phyloP scores from a whole-genome alignment of 1,140 invertebrate genomes.

The Cydia splendana region DNA sequence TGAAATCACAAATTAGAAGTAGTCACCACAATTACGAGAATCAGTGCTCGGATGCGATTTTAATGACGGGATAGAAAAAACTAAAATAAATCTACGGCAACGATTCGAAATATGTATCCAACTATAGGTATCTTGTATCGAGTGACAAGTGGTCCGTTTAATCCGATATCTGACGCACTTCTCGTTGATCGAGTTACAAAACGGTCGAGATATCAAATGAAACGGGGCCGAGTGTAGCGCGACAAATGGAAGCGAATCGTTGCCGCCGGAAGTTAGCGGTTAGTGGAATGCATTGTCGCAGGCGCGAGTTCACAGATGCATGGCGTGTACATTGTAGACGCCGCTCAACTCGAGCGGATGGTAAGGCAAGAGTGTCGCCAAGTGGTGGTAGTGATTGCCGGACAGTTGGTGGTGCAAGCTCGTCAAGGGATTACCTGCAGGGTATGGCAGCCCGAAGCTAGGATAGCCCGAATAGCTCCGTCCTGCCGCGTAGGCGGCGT shows the following conservation, averaged over 20 bases:
- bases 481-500: constrained; percentile 95
- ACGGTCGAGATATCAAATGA: constrained; percentile 12
- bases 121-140: background rate
- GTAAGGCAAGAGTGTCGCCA: constrained; percentile 82
- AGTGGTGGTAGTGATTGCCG: constrained; percentile 84
- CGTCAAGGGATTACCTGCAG: constrained; percentile 94
- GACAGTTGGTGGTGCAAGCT: constrained; percentile 84
- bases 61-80: constrained; percentile 36
- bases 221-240: background rate
- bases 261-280: constrained; percentile 67
- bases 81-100: constrained; percentile 21
- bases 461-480: constrained; percentile 97
- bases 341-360: constrained; percentile 83
- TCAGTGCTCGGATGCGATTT: constrained; percentile 52
- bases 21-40: constrained; percentile 63
- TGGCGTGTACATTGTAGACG: constrained; percentile 87
- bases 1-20: constrained; percentile 64
- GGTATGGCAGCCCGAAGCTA: constrained; percentile 97
- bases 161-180: constrained; percentile 9
- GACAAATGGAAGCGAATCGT: constrained; percentile 53
- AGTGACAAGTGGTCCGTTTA: background rate
- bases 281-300: constrained; percentile 77
- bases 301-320: constrained; percentile 88
- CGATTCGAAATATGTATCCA: constrained; percentile 26
- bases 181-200: constrained; percentile 16